phyloP scores from a whole-genome alignment of 2,113 vertebrate species.

The Pseudorhombus dupliciocellatus region DNA sequence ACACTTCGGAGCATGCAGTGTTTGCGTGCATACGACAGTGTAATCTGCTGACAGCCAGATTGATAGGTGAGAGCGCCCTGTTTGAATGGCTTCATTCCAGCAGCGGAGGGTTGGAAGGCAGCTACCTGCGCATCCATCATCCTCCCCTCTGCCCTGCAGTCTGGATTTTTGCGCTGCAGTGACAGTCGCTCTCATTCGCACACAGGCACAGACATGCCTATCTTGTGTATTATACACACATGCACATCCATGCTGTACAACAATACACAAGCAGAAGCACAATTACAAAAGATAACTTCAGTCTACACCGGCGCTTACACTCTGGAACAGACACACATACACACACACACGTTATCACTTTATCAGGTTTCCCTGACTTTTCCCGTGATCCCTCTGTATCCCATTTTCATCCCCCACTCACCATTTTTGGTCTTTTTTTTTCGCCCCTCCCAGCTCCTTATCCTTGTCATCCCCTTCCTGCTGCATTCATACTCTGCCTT shows the following conservation, averaged over 20 bases:
- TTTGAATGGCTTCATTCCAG: conserved; percentile 62
- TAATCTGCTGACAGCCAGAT: conserved; percentile 59
- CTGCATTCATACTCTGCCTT: conserved; percentile 29
- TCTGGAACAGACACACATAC: background rate
- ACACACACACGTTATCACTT: background rate
- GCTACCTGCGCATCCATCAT: conserved; percentile 71
- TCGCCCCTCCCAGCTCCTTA: background rate
- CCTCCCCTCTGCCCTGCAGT: conserved; percentile 27
- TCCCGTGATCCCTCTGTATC: background rate
- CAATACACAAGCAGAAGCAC: conserved; percentile 1
- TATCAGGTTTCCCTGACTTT: conserved; percentile 1
- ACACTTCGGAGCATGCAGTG: conserved; percentile 13
- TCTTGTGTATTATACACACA: conserved; percentile 2
- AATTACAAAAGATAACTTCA: background rate
- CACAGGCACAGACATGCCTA: background rate
- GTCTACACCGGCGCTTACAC: background rate
- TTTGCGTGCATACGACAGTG: conserved; percentile 23
- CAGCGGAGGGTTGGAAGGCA: conserved; percentile 42
- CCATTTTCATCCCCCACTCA: conserved; percentile 26
- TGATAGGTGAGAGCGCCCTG: conserved; percentile 53
- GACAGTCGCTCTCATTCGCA: conserved; percentile 25
- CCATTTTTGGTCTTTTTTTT: conserved; percentile 4
- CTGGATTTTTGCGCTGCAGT: conserved; percentile 34
- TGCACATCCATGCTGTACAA: background rate
- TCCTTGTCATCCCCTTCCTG: conserved; percentile 3